Percentiles rank a stretch among this genome's conserved stretches.
Conservation (phyloP, 2,797 vertebrate species). For the Huso huso region DNA sequence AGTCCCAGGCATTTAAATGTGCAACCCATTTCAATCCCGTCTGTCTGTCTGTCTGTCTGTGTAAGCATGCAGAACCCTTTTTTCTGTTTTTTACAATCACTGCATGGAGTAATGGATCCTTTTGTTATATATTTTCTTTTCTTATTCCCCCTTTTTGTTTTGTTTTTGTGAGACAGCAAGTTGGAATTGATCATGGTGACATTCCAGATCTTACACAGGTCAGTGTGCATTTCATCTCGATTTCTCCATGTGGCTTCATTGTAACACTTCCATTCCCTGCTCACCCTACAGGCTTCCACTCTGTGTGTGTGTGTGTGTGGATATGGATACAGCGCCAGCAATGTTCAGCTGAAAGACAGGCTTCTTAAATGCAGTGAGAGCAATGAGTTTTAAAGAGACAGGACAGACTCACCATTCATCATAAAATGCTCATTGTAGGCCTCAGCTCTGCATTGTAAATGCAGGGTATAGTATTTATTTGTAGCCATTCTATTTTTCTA, state of each 20-base stretch:
- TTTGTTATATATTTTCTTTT: slow-evolving; percentile 67
- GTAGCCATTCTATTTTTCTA: too few species aligned
- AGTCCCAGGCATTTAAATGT: slow-evolving; percentile 33
- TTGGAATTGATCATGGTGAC: slow-evolving; percentile 92
- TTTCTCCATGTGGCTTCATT: slow-evolving; percentile 57
- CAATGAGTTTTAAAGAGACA: too few species aligned
- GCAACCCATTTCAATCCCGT: slow-evolving; percentile 36
- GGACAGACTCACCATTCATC: slow-evolving; percentile 7
- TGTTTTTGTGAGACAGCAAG: slow-evolving; percentile 83
- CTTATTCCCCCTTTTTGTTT: slow-evolving; percentile 35
- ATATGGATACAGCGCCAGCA: too few species aligned
- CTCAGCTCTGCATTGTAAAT: slow-evolving; percentile 56
- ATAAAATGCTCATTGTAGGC: too few species aligned
- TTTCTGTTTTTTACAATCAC: slow-evolving; percentile 51
- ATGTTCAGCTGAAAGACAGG: background rate
- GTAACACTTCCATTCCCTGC: slow-evolving; percentile 52
- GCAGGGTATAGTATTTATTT: slow-evolving; percentile 30
- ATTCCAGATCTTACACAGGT: slow-evolving; percentile 96
- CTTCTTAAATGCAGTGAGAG: background rate
- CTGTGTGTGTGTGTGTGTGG: background rate
- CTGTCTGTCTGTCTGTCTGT: slow-evolving; percentile 16
- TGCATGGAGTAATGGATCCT: slow-evolving; percentile 62
- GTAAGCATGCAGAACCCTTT: slow-evolving; percentile 38
- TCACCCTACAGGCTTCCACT: background rate
- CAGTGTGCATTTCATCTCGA: slow-evolving; percentile 71